These are phyloP conservation scores for Perognathus longimembris DNA, from an alignment of 2,113 vertebrate species.

Conservation along the genomic window DNA sequence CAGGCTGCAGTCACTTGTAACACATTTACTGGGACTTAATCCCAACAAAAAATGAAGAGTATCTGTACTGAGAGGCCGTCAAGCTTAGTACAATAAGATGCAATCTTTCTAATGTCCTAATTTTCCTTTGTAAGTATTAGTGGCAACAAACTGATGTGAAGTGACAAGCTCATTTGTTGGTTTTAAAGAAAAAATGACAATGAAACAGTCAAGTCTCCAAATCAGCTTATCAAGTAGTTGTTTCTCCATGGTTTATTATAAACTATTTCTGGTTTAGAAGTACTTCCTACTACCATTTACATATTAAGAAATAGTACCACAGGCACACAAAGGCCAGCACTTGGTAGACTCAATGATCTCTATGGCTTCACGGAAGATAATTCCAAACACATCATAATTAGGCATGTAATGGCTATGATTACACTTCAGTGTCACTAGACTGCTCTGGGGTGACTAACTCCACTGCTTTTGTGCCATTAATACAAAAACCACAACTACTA, in stretches of 20 bases:
- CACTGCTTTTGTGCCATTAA: not conserved
- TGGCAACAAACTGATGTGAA: slow-evolving; percentile 27
- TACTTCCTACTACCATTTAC: not conserved
- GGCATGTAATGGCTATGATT: not conserved
- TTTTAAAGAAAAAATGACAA: slow-evolving; percentile 16
- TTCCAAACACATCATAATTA: not conserved
- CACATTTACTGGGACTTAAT: not conserved
- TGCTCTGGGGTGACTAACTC: not conserved
- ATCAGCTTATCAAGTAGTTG: not conserved
- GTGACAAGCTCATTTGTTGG: not conserved
- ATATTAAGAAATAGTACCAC: not conserved
- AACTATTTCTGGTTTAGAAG: not conserved
- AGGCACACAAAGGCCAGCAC: not conserved
- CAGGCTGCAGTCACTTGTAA: not conserved
- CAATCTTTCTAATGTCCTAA: slow-evolving; percentile 23
- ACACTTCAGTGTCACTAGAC: not conserved
- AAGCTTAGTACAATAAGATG: not conserved
- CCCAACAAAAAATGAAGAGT: not conserved
- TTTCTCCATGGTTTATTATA: too few relatives aligned
- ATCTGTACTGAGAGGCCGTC: not conserved
- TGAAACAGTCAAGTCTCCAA: not conserved
- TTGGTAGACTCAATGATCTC: not conserved
- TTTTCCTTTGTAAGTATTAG: slow-evolving; percentile 9
- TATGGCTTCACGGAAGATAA: not conserved
- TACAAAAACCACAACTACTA: not conserved